Evolutionary conservation across 2,113 vertebrate genomes (phyloP), one percentile per base, ranked within the genome.

Genomic region (Edolisoma coerulescens): DNA sequence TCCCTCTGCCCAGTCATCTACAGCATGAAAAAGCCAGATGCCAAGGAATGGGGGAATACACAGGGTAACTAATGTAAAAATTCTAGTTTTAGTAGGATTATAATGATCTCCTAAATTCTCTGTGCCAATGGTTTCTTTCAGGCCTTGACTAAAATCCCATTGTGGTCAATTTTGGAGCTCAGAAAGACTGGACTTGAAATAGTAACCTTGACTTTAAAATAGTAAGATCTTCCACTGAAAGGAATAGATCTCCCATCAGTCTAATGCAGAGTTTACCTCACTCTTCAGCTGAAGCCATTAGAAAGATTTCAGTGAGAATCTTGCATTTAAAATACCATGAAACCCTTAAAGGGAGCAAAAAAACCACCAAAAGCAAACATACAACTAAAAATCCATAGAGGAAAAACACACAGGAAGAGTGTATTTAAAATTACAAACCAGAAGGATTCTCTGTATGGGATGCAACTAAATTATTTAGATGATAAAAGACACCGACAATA

Each of bases 21-120:
- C 28, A 35, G 21, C 27, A 32, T 32, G 23, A 63, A 79, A 87
- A 89, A 82, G 5, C 4, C 64, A 75, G 32, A 44, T 41, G 5
- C 13, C 17, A 53, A 42, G 26, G 16, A 32, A 0, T 5, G 10
- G 10, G 10, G 7, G 5, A 17, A 49, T 6, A 16, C n/a, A 8
- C 12, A 70, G 28, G 23, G 14, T 33, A 92, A 35, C 7, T 18
- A 63, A 37, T 3, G 4, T 41, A 74, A 80, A 86, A 71, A 28
- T 11, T 60, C 24, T 39, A 14, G 10, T 47, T 89, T 87, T 52
- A 54, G 52, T 20, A n/a, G 23, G 35, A 45, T 78, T 67, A 33
- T 39, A 63, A 89, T 11, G 28, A 50, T 42, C 52, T 67, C n/a
- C 10, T 53, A 17, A 90, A 81, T 22, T 74, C 11, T 82, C 22